phyloP scores from a whole-genome alignment of 2,888 invertebrate genomes.

The Amphipoea lucens region DNA sequence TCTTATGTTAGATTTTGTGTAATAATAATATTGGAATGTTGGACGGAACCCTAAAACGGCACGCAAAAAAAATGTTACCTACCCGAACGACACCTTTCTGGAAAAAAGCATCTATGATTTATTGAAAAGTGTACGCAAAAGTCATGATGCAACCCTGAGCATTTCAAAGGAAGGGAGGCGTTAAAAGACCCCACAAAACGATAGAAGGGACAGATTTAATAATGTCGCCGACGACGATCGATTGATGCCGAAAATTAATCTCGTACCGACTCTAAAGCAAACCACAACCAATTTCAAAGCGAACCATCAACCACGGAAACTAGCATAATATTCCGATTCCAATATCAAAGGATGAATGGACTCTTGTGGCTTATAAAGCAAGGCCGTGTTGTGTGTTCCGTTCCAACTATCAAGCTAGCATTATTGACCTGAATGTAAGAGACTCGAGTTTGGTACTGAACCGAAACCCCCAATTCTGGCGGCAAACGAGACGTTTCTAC shows the following conservation, averaged over 20 bases:
- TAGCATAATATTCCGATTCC: constrained; percentile 8
- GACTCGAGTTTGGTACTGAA: constrained; percentile 1
- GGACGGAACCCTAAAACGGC: neutral
- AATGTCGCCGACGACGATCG: neutral
- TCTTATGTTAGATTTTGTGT: neutral
- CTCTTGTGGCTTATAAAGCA: constrained; percentile 15
- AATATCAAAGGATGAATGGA: constrained; percentile 27
- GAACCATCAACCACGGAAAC: neutral
- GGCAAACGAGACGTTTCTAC: constrained; percentile 22
- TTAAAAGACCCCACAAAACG: constrained; percentile 12
- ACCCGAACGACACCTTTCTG: neutral
- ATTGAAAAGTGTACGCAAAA: neutral
- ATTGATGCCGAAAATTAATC: neutral
- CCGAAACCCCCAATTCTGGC: neutral
- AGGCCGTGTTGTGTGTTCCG: constrained; percentile 4
- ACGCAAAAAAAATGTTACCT: constrained; percentile 25
- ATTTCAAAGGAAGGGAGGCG: constrained; percentile 1
- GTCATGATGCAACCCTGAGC: neutral
- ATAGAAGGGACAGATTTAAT: neutral
- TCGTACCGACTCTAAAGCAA: neutral
- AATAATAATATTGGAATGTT: constrained; percentile 15
- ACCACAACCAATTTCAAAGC: constrained; percentile 11
- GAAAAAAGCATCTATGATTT: constrained; percentile 12
- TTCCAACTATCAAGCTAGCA: neutral
- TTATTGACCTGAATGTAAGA: constrained; percentile 6